A percentile compares a stretch with the other conserved stretches of the same genome.
phyloP scores from a whole-genome alignment of 2,113 vertebrate genomes.

The Brienomyrus brachyistius region DNA sequence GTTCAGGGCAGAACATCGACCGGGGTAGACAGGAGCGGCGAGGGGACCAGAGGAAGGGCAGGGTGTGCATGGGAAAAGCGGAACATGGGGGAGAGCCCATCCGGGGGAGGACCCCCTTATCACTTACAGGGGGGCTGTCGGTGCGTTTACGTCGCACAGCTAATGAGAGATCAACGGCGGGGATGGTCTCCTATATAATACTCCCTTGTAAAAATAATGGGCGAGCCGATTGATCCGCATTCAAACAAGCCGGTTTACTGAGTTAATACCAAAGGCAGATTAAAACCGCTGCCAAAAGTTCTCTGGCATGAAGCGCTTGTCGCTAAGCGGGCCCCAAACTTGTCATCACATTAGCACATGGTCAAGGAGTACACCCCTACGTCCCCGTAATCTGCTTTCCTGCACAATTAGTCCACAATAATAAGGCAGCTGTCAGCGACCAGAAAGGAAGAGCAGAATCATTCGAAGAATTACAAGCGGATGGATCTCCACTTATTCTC shows the following conservation, averaged over 20 bases:
- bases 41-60: constrained; percentile 60
- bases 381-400: constrained; percentile 70
- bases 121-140: constrained; percentile 61
- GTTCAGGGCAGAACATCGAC: constrained; percentile 22
- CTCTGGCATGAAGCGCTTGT: constrained; percentile 59
- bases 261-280: constrained; percentile 73
- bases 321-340: constrained; percentile 62
- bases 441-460: constrained; percentile 28
- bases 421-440: constrained; percentile 55
- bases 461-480: constrained; percentile 13
- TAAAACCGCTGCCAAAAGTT: constrained; percentile 63
- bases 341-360: constrained; percentile 74
- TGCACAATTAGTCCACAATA: constrained; percentile 70
- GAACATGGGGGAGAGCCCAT: not conserved
- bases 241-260: constrained; percentile 69
- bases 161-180: constrained; percentile 71
- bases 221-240: constrained; percentile 66
- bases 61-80: constrained; percentile 49
- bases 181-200: constrained; percentile 61
- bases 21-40: constrained; percentile 39
- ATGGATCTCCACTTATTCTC: constrained; percentile 46
- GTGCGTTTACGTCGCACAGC: constrained; percentile 63
- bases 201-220: constrained; percentile 70
- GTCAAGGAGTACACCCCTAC: constrained; percentile 70
- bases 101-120: constrained; percentile 48